Percentiles rank a stretch among this genome's conserved stretches.
These are phyloP conservation scores for Diorhabda carinulata DNA, from an alignment of 1,140 invertebrate genomes.

Conservation along the genomic window DNA sequence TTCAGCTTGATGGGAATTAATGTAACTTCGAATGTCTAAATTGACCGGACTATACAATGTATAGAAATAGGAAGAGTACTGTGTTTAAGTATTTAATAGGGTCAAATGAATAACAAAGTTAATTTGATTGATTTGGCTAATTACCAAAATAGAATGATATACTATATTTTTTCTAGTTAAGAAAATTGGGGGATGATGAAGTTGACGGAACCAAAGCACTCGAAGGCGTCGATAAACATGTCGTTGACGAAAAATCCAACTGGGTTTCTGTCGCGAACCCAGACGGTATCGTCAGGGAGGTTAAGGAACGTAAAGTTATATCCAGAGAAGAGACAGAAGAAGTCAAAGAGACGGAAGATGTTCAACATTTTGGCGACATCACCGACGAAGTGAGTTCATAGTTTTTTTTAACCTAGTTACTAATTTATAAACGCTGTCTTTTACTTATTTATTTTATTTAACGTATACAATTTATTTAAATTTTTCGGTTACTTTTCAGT, in stretches of 20 bases:
- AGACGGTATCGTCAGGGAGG: slow-evolving; percentile 73
- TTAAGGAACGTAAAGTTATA: slow-evolving; percentile 71
- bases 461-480: too few species aligned
- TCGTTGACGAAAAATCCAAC: slow-evolving; percentile 54
- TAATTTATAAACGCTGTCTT: too few species aligned
- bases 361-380: slow-evolving; percentile 75
- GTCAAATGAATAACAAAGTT: too few species aligned
- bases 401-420: not conserved
- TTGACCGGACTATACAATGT: too few species aligned
- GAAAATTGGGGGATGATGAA: slow-evolving; percentile 47
- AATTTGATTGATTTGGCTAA: too few species aligned
- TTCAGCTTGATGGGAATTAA: too few species aligned
- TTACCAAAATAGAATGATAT: too few species aligned
- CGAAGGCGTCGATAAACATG: slow-evolving; percentile 29
- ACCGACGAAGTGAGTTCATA: slow-evolving; percentile 67
- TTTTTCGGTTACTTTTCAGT: too few species aligned
- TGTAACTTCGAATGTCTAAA: too few species aligned
- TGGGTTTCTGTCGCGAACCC: slow-evolving; percentile 60
- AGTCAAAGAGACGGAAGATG: slow-evolving; percentile 75
- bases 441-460: too few species aligned
- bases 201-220: slow-evolving; percentile 47
- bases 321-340: slow-evolving; percentile 80
- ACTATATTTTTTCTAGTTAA: slow-evolving; percentile 32
- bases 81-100: too few species aligned
- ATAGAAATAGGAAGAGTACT: too few species aligned